Evolutionary conservation across 2,113 vertebrate genomes (phyloP), one percentile per base, ranked within the genome.

Genomic region (Micromys minutus): DNA sequence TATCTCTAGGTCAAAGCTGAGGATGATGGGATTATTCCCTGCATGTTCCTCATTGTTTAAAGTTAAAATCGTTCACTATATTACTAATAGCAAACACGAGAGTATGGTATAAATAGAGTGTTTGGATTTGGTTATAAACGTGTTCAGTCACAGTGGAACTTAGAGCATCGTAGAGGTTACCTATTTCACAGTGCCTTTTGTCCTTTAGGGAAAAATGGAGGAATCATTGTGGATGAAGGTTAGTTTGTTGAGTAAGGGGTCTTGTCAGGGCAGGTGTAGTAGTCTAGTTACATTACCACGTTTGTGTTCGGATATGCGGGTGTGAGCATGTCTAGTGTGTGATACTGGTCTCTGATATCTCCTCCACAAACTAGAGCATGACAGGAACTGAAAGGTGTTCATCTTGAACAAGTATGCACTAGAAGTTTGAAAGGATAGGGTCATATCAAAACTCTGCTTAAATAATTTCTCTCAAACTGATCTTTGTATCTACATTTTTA

Each of bases 1-100:
- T 84, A 13, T 75, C 12, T 94, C 50, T 87, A 87, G 67, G 80
- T 92, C 91, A 79, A 52, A 85, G 57, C 24, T 74, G 57, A 45
- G 5, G 10, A 3, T n/a, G 10, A 36, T 9, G 6, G 11, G 2
- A 36, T 67, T 79, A 22, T 5, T 47, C 7, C 19, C 2, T 61
- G 7, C 47, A 29, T 47, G 45, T 31, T 86, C 59, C 72, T 47
- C 7, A 3, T 47, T 84, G 47, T 6, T 76, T 50, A 67, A 72
- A 17, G n/a, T 77, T 59, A 59, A 83, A 31, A 4, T 26, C 86
- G 52, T 5, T 8, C 3, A 13, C 3, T 67, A 63, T n/a, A 36
- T 45, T 36, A 90, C 12, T 52, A 76, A 13, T 11, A 67, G 13
- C 86, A 50, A 94, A 59, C 5, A n/a, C 45, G 5, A 52, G 1